Evolutionary conservation across 2,113 vertebrate species (phyloP).

Genomic region (human): GRCh38 chr4:150902001-150902500

Average conservation of each 20-base stretch:
- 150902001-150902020: constrained; percentile 22
- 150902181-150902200: neutral
- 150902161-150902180: neutral
- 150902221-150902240: neutral
- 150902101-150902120: neutral
- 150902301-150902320: neutral
- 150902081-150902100: neutral
- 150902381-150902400: neutral
- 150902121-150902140: neutral
- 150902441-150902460: no score
- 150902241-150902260: neutral
- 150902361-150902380: neutral
- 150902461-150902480: no score
- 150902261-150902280: neutral
- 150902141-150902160: neutral
- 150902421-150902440: neutral
- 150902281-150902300: constrained; percentile 16
- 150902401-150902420: neutral
- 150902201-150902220: neutral
- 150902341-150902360: neutral
- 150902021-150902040: neutral
- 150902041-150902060: neutral
- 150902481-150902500: no score
- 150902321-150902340: neutral
- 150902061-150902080: neutral